Conservation (phyloP, 2,113 vertebrate species). For the Mellivora capensis region DNA sequence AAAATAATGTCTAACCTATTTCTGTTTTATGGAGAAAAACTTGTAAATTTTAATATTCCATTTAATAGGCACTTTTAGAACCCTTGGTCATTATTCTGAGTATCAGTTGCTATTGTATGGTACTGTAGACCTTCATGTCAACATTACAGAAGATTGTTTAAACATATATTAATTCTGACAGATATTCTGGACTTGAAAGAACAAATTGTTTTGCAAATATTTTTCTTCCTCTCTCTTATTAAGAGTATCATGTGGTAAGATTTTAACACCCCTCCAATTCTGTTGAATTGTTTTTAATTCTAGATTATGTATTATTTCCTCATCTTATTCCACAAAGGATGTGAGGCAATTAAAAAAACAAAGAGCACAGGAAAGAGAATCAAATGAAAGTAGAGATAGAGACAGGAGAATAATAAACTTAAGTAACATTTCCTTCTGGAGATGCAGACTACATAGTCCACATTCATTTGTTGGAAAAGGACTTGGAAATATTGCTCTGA, state of each 20-base stretch:
- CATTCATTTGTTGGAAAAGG: not conserved
- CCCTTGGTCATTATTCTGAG: not conserved
- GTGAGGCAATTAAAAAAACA: not conserved
- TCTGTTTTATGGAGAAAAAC: slow-evolving; percentile 10
- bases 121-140: not conserved
- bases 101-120: not conserved
- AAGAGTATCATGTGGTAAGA: not conserved
- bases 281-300: slow-evolving; percentile 32
- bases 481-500: not conserved
- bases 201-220: not conserved
- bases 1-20: not conserved
- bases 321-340: slow-evolving; percentile 26
- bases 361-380: not conserved
- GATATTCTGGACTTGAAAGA: not conserved
- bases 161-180: not conserved
- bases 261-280: not conserved
- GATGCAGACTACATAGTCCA: not conserved
- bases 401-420: not conserved
- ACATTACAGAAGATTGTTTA: not conserved
- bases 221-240: slow-evolving; percentile 21
- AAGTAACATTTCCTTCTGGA: not conserved
- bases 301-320: slow-evolving; percentile 28
- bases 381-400: not conserved
- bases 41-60: not conserved
- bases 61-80: not conserved